phyloP scores from a whole-genome alignment of 2,888 invertebrate genomes.

The Pycnomerus fuliginosus region DNA sequence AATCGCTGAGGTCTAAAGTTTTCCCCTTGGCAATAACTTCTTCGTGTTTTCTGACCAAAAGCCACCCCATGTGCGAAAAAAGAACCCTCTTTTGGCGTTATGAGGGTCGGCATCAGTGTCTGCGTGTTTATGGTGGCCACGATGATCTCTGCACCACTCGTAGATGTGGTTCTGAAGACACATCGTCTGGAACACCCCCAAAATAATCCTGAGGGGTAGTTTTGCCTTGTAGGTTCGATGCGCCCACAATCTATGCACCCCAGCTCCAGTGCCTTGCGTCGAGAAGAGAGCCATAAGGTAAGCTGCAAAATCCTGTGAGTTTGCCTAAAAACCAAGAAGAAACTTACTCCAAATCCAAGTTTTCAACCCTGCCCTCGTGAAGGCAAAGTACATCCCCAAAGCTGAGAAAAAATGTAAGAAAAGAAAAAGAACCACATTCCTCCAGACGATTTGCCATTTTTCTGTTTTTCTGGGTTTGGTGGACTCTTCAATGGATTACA shows the following conservation, averaged over 20 bases:
- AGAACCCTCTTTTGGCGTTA: slow-evolving; percentile 73
- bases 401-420: background rate
- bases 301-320: too few species aligned
- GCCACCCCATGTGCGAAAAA: slow-evolving; percentile 87
- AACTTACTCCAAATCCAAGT: too few species aligned
- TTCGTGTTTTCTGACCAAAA: slow-evolving; percentile 81
- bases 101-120: slow-evolving; percentile 86
- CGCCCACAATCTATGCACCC: slow-evolving; percentile 92
- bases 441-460: too few species aligned
- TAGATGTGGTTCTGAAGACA: slow-evolving; percentile 88
- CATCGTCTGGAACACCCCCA: slow-evolving; percentile 79
- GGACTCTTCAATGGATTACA: too few species aligned
- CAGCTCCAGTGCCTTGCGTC: too few species aligned
- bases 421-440: background rate
- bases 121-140: slow-evolving; percentile 86
- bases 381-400: slow-evolving; percentile 5
- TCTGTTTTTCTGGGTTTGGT: too few species aligned
- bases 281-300: too few species aligned
- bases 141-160: slow-evolving; percentile 82
- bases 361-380: too few species aligned
- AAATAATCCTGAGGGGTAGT: slow-evolving; percentile 74
- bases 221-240: slow-evolving; percentile 82
- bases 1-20: slow-evolving; percentile 75
- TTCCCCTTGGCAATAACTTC: slow-evolving; percentile 72
- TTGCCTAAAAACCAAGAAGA: too few species aligned